phyloP scores from a whole-genome alignment of 2,113 vertebrate genomes.

The Echinops telfairi region DNA sequence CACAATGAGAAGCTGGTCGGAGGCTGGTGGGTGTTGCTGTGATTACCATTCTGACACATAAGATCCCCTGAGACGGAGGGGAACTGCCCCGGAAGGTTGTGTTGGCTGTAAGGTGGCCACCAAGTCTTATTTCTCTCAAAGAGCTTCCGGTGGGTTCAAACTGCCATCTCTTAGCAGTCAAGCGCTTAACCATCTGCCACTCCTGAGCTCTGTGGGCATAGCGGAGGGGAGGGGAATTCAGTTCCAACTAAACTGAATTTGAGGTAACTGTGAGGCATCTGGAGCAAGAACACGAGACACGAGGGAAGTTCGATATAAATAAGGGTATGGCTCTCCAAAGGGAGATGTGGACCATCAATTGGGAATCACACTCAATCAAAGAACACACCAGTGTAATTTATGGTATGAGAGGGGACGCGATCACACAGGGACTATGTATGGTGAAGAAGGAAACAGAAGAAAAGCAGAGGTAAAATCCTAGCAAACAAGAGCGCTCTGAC shows the following conservation, averaged over 20 bases:
- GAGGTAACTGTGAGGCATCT: neutral
- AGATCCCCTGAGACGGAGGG: neutral
- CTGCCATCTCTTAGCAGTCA: neutral
- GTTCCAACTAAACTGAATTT: neutral
- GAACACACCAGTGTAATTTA: neutral
- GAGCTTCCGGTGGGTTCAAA: neutral
- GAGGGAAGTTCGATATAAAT: neutral
- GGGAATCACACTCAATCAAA: neutral
- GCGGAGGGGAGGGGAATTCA: neutral
- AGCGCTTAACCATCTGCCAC: neutral
- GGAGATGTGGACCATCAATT: neutral
- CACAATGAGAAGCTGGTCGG: neutral
- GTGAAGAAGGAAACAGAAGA: neutral
- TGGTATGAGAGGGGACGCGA: neutral
- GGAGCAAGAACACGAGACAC: neutral
- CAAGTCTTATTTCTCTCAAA: neutral
- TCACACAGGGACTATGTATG: accelerated
- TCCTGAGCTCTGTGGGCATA: neutral
- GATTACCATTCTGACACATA: neutral
- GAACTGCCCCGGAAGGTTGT: neutral
- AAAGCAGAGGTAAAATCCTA: neutral
- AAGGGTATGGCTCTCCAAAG: neutral
- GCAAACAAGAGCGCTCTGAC: neutral
- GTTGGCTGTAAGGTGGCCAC: neutral
- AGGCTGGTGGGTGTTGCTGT: neutral